Evolutionary conservation across 2,113 vertebrate genomes (phyloP).

Genomic region (Heterotilapia buettikoferi): DNA sequence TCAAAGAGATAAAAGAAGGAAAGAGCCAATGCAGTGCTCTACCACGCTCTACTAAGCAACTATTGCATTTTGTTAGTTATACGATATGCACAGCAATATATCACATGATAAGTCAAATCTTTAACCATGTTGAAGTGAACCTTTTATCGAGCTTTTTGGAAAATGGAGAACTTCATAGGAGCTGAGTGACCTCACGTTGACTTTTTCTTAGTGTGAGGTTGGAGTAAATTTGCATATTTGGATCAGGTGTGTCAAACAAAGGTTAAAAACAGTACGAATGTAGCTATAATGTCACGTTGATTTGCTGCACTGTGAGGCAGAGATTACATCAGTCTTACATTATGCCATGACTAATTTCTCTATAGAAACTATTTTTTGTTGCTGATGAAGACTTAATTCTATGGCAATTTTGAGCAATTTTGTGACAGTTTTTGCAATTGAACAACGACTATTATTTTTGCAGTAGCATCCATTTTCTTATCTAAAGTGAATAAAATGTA

Average conservation of each 20-base stretch:
- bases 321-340: background rate
- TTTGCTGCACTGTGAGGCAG: background rate
- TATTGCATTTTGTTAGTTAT: background rate
- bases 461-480: background rate
- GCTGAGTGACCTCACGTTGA: background rate
- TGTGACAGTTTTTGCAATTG: background rate
- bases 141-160: background rate
- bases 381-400: background rate
- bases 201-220: background rate
- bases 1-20: background rate
- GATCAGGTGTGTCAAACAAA: background rate
- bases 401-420: background rate
- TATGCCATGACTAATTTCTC: background rate
- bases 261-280: background rate
- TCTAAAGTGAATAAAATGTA: background rate
- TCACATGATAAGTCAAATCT: background rate
- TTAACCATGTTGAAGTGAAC: background rate
- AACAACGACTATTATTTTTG: background rate
- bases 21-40: background rate
- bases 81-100: background rate
- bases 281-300: background rate
- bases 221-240: background rate
- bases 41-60: background rate
- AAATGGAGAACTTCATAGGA: background rate
- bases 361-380: background rate